Evolutionary conservation across 2,888 invertebrate species (phyloP), one percentile per base, ranked within the genome.

Genomic region (Cosmopolites sordidus): DNA sequence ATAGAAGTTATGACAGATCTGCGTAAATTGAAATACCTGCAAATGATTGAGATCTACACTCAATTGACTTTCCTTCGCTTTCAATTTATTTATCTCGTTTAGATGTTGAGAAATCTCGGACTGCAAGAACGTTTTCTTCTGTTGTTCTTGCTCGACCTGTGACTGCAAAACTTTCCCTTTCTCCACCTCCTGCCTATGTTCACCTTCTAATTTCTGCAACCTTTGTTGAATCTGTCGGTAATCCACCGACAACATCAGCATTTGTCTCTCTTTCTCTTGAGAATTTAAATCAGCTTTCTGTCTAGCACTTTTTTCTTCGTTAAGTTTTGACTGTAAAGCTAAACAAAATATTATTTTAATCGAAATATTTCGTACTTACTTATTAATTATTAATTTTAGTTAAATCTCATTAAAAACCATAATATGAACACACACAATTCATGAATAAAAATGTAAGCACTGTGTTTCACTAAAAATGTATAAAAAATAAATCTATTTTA

Each of bases 231-330:
- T 88, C 76, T 95, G 95, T n/a, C 92, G 80, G 72, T 94, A 90
- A 75, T 97, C 97, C 1, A 97, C 93, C 15, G 89, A 89, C 27
- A 96, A 78, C 89, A 95, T 95, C 9, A 92, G 94, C 71, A 94
- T 89, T 74, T 94, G 92, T 0, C 96, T 81, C 71, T 97, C 96
- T 66, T 92, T 90, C 72, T 95, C 94, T 74, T 97, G 92, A 12
- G 86, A 87, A 55, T 84, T 82, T 42, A 89, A 79, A 71, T 97
- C 96, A 0, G 92, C 86, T 63, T 89, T 86, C 70, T 92, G 92
- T 43, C 94, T 80, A 2, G 87, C 86, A 48, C 82, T 81, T 71
- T 92, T 93, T 75, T 97, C 96, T 71, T 93, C 92, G 65, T 89
- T 92, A 55, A 95, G 75, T 77, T 94, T 95, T 37, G 85, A 83